A percentile compares a stretch with the other conserved stretches of the same genome.
phyloP scores from a whole-genome alignment of 2,888 invertebrate genomes.

The Platycnemis pennipes region DNA sequence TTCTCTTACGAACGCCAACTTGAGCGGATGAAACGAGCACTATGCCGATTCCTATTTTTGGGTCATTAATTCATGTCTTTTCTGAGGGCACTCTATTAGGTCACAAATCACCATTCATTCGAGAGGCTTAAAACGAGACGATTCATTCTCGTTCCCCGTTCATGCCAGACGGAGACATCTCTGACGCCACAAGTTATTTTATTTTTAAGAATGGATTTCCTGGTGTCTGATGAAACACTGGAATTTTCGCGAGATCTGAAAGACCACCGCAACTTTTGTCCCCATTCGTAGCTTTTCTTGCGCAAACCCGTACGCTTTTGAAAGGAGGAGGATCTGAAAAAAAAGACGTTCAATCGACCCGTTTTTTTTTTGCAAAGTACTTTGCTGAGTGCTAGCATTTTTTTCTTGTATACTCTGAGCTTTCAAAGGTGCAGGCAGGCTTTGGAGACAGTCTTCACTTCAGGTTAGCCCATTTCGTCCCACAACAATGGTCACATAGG shows the following conservation, averaged over 20 bases:
- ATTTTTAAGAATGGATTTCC: constrained; percentile 16
- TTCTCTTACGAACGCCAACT: no score
- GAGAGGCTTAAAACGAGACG: not conserved
- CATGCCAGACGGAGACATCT: not conserved
- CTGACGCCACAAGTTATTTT: constrained; percentile 16
- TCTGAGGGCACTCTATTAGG: not conserved
- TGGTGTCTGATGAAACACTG: not conserved
- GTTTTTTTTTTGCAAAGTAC: not conserved
- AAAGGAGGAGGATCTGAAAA: not conserved
- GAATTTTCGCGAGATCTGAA: not conserved
- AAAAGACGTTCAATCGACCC: not conserved
- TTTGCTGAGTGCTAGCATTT: not conserved
- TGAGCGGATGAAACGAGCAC: no score
- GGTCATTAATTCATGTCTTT: not conserved
- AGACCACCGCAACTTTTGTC: constrained; percentile 24
- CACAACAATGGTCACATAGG: not conserved
- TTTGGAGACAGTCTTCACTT: not conserved
- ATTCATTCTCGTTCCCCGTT: not conserved
- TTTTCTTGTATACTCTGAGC: not conserved
- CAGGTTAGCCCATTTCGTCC: not conserved
- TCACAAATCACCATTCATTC: not conserved
- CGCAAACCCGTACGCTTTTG: not conserved
- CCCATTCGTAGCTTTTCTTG: not conserved
- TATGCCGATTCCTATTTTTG: no score
- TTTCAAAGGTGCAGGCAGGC: not conserved